Percentiles rank a stretch among this genome's conserved stretches.
phyloP scores from a whole-genome alignment of 2,888 invertebrate species.

The Volucella bombylans region DNA sequence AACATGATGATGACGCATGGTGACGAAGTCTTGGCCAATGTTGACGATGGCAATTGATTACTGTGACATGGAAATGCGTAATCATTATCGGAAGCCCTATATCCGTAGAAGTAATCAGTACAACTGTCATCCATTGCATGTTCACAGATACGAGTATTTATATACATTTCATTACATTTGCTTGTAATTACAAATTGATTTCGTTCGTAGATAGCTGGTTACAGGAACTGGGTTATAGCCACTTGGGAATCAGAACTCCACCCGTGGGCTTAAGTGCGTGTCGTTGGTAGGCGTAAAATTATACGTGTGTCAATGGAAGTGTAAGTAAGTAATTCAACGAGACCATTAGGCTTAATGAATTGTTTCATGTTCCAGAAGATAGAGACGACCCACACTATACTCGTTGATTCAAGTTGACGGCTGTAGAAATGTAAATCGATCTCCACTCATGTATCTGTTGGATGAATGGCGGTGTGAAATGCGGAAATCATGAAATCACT shows the following conservation, averaged over 20 bases:
- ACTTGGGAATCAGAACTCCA: constrained; percentile 1
- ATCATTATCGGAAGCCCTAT: constrained; percentile 9
- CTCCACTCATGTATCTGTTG: too few species aligned
- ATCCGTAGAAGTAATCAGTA: background rate
- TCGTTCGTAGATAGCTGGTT: background rate
- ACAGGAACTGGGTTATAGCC: background rate
- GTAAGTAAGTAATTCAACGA: too few species aligned
- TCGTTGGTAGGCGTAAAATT: constrained; percentile 7
- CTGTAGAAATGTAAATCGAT: too few species aligned
- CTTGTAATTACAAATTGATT: constrained; percentile 18
- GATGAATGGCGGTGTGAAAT: too few species aligned
- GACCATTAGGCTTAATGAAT: too few species aligned
- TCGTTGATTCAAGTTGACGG: too few species aligned
- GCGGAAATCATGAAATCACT: too few species aligned
- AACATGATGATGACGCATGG: constrained; percentile 20
- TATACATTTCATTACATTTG: constrained; percentile 12
- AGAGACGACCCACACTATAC: too few species aligned
- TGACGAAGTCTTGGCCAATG: background rate
- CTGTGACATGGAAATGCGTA: constrained; percentile 10
- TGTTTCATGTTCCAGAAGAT: too few species aligned
- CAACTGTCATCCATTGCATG: background rate
- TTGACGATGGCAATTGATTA: constrained; percentile 33
- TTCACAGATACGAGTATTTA: background rate
- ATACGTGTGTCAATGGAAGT: background rate
- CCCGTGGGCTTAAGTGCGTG: constrained; percentile 10